Evolutionary conservation across 2,888 invertebrate genomes (phyloP), one percentile per base, ranked within the genome.

Genomic region (Cordilura impudica): DNA sequence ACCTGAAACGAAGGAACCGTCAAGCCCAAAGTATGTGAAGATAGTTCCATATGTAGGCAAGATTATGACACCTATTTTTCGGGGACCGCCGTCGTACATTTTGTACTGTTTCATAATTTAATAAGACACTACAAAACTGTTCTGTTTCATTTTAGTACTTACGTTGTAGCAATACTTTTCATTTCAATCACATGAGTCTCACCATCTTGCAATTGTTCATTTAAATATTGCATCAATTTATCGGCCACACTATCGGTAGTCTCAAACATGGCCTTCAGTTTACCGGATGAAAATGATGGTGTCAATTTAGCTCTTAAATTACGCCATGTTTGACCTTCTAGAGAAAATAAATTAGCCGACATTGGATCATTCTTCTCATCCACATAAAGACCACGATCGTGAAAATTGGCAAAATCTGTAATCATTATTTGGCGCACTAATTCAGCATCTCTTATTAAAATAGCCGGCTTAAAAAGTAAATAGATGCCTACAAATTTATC

Each of bases 211-310:
- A 73, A 85, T 47, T 56, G 85, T 67, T 19, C 69, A 51, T 90
- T 87, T 5, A 92, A 88, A 69, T 91, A 90, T 4, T 87, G 84
- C 1, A 91, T 85, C 82, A 81, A 90, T 70, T 92, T 90, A 12
- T 91, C 87, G 0, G 92, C 92, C 71, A 93, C 92, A 35, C 91
- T 89, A 45, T 92, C 90, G 10, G 94, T 91, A 0, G 92, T 91
- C 0, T 90, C 90, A 82, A 93, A 93, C 93, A 94, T 93, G 2
- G 88, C 91, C 86, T 93, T 94, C 56, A 94, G 87, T 87, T 94
- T 94, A 7, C 92, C 93, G 0, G 93, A 91, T 0, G 94, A 92
- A 84, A 94, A 95, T 0, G 93, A 91, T 0, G 94, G 93, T 0
- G 94, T 91, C 84, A 94, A 88, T 83, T 93, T 93, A 0, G 91